Evolutionary conservation across 2,113 vertebrate species (phyloP), one percentile per base, ranked within the genome.

Genomic region (Phodopus roborovskii): DNA sequence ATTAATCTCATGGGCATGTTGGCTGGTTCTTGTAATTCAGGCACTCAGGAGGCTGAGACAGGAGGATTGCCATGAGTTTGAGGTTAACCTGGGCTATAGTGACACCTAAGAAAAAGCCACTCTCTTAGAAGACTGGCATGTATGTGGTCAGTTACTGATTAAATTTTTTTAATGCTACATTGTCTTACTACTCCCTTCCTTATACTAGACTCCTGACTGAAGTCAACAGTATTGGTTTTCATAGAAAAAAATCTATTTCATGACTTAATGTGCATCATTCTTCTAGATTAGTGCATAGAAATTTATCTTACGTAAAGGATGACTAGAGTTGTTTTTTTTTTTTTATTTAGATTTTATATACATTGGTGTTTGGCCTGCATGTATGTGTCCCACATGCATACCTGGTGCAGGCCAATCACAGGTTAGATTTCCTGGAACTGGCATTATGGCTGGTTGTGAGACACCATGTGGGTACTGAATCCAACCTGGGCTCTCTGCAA

Each of bases 301-400:
- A 7, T 84, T 88, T 33, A 62, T 62, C 39, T 94, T 87, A 68
- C 70, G 64, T 89, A 75, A 93, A 89, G 73, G 70, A 83, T 60
- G 4, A 11, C 3, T 62, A 62, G 3, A 75, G 8, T 62, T 79
- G n/a, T 75, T 88, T 75, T 28, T 78, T 83, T 42, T 7, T 83
- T 60, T 16, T 39, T 26, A n/a, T 83, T 83, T 26, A 62, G n/a
- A n/a, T 83, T 83, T 83, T 13, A 28, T 83, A 62, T 83, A 24
- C 16, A 17, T 28, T 60, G 17, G n/a, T 60, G 20, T 83, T 62
- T 62, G 56, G 24, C 22, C 1, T 62, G 12, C 12, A 39, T 83
- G n/a, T 62, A 7, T 42, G 56, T 83, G 15, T 82, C 26, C 73
- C n/a, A 60, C 12, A 60, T 82, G 13, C 36, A 28, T 42, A 36